Percentiles rank a stretch among this genome's conserved stretches.
phyloP scores from a whole-genome alignment of 2,797 vertebrate genomes.

The Chrysocyon brachyurus region DNA sequence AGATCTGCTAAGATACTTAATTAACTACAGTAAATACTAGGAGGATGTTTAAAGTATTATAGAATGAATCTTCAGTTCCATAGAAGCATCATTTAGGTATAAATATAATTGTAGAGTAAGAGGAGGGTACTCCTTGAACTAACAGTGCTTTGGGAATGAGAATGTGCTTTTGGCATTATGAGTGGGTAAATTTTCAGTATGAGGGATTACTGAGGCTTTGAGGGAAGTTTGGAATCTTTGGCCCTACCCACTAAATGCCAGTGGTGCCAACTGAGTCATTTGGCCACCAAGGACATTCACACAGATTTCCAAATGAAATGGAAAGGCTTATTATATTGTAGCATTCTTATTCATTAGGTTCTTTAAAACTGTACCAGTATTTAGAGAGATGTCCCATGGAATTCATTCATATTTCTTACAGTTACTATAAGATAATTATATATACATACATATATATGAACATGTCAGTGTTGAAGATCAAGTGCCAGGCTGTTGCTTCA shows the following conservation, averaged over 20 bases:
- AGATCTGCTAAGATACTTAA: slow-evolving; percentile 44
- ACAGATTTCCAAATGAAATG: slow-evolving; percentile 37
- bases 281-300: neutral
- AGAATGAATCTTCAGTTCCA: slow-evolving; percentile 42
- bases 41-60: slow-evolving; percentile 61
- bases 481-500: neutral
- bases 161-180: neutral
- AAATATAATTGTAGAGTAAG: slow-evolving; percentile 24
- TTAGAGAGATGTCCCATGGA: neutral
- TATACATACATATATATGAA: neutral
- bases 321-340: neutral
- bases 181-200: slow-evolving; percentile 31
- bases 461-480: neutral
- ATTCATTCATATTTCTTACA: slow-evolving; percentile 18
- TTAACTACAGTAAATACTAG: slow-evolving; percentile 39
- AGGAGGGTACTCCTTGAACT: neutral
- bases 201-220: neutral
- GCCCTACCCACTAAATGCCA: slow-evolving; percentile 23
- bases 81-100: slow-evolving; percentile 1
- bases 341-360: slow-evolving; percentile 31
- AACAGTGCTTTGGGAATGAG: neutral
- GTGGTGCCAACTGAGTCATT: neutral
- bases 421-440: neutral
- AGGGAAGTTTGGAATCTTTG: slow-evolving; percentile 34
- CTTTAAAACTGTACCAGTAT: slow-evolving; percentile 21